Percentiles rank a stretch among this genome's conserved stretches.
Conservation (phyloP, 2,797 vertebrate genomes). For the Scolopax bukidnonensis region DNA sequence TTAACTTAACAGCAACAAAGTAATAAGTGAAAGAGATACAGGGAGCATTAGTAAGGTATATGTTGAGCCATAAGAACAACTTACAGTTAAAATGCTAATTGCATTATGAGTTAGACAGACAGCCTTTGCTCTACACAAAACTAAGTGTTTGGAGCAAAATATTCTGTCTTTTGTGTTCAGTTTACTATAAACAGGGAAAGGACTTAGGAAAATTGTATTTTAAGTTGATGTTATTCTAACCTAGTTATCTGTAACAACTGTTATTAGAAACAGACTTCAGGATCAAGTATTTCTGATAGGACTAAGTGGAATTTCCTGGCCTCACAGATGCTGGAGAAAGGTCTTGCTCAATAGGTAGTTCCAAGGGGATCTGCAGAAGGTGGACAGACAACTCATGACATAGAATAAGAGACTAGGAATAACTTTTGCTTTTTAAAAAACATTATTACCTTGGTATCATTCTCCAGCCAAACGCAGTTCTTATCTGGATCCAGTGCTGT, state of each 20-base stretch:
- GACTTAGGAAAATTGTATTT: neutral
- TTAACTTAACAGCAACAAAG: neutral
- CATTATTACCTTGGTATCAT: slow-evolving; percentile 82
- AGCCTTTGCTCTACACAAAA: neutral
- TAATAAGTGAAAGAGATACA: neutral
- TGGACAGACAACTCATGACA: neutral
- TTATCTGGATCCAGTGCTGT: slow-evolving; percentile 88
- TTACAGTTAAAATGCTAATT: neutral
- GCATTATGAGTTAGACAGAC: neutral
- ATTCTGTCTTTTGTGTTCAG: neutral
- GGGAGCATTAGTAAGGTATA: neutral
- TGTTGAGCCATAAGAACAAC: too few relatives aligned
- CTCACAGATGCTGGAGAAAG: neutral
- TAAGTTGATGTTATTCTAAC: neutral
- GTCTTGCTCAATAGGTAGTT: neutral
- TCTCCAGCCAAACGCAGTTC: slow-evolving; percentile 84
- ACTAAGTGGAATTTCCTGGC: neutral
- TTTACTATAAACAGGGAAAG: neutral
- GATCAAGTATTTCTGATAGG: neutral
- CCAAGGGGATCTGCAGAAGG: neutral
- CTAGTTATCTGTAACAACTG: neutral
- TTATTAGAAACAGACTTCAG: neutral
- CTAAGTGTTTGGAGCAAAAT: neutral
- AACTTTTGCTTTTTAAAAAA: too few relatives aligned
- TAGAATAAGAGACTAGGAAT: neutral